These are phyloP conservation scores for Schmidtea mediterranea DNA, from an alignment of 1,140 invertebrate genomes.

Conservation along the genomic window DNA sequence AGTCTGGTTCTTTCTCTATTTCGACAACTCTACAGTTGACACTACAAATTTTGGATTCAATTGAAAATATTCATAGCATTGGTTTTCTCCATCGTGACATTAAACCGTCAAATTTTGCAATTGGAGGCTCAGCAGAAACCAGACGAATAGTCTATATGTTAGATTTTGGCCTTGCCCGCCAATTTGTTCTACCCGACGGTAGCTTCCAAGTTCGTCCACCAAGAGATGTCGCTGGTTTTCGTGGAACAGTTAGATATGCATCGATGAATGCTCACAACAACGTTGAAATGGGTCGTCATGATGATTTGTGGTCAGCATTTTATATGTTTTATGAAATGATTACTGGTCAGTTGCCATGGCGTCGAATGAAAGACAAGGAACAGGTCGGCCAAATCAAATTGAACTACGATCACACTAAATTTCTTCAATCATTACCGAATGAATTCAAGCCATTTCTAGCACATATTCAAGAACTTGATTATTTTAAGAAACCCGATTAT, in stretches of 20 bases:
- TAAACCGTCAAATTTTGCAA: slow-evolving; percentile 96
- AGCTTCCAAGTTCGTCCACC: slow-evolving; percentile 57
- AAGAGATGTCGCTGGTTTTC: slow-evolving; percentile 78
- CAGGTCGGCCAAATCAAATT: background rate
- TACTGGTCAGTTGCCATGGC: slow-evolving; percentile 44
- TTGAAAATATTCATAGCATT: slow-evolving; percentile 89
- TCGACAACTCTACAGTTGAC: slow-evolving; percentile 78
- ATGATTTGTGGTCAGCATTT: slow-evolving; percentile 94
- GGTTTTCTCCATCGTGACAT: slow-evolving; percentile 96
- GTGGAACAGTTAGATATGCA: slow-evolving; percentile 94
- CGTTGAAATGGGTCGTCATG: slow-evolving; percentile 89
- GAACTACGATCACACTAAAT: background rate
- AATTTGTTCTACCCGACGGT: slow-evolving; percentile 77
- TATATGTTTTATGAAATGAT: slow-evolving; percentile 99
- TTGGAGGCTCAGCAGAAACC: slow-evolving; percentile 55
- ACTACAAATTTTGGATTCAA: slow-evolving; percentile 81
- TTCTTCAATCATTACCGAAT: background rate
- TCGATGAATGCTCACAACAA: slow-evolving; percentile 99
- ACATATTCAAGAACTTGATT: background rate
- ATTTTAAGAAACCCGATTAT: slow-evolving; percentile 3
- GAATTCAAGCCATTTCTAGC: background rate
- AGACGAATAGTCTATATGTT: slow-evolving; percentile 80
- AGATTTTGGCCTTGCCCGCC: slow-evolving; percentile 86
- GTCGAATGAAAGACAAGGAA: background rate
- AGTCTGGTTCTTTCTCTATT: slow-evolving; percentile 72